Conservation (phyloP, 2,797 vertebrate species). For the Octomys mimax region DNA sequence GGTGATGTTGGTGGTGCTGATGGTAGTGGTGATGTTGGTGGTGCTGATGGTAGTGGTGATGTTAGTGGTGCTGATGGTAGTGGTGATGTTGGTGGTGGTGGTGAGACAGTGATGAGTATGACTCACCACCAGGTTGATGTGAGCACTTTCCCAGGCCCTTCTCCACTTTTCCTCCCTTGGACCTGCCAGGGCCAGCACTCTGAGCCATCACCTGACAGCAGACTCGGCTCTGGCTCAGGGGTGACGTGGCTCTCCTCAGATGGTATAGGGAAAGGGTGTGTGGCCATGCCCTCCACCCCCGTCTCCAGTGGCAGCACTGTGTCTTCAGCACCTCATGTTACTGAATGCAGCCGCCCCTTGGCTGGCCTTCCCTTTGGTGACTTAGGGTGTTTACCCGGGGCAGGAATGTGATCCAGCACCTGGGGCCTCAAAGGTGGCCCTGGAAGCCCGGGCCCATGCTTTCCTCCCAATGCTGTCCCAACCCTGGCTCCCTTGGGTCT, state of each 20-base stretch:
- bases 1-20: too few species aligned
- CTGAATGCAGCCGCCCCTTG: not conserved
- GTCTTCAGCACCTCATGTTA: not conserved
- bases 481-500: rapidly evolving
- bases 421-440: rapidly evolving
- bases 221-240: not conserved
- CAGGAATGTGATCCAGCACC: not conserved
- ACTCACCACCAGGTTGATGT: not conserved
- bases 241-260: not conserved
- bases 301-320: not conserved
- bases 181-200: too few species aligned
- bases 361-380: not conserved
- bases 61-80: too few species aligned
- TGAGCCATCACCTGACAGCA: too few species aligned
- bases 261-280: not conserved
- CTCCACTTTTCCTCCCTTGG: not conserved
- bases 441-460: not conserved
- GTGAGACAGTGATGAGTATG: not conserved
- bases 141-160: rapidly evolving
- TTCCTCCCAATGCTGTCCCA: not conserved
- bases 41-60: not conserved
- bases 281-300: not conserved
- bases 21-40: too few species aligned
- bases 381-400: too few species aligned
- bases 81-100: not conserved